Base-by-base conservation (phyloP, 2,888 invertebrate genomes). In the Papilio elwesi region DNA sequence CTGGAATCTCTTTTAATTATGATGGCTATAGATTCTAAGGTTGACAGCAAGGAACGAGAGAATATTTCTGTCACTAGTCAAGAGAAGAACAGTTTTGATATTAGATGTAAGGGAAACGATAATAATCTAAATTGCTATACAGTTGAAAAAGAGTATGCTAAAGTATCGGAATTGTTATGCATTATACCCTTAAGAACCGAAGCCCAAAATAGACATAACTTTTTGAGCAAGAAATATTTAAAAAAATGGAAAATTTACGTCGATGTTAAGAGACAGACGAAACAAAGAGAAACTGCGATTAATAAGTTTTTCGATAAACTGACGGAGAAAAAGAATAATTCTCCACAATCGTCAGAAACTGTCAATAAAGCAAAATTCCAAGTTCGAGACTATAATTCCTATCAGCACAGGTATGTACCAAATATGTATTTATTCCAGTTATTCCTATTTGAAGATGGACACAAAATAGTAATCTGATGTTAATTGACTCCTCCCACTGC, bases 271-370 rank as follows among this genome's bases (percentile, higher is more conserved):
- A 87, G 83, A 75, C 83, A 88, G 70, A 81, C 82, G n/a, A 80
- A 85, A 75, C 81, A 88, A 76, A 85, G 92, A 73, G 85, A 89
- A 78, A 82, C 82, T 66, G 85, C 87, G 12, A 77, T 93, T 11
- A 85, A 88, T 74, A 85, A 77, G 38, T 93, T 93, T 82, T 89
- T 93, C 74, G 85, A 92, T 43, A 92, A 89, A 79, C 80, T 93
- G 53, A 81, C 85, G n/a, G 89, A 86, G 74, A 90, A 91, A 78
- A 90, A 90, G 75, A 78, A 79, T 64, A 81, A 82, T 64, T 73
- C 80, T 5, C 80, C 81, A 68, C 79, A 82, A 59, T 70, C 77
- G 57, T 57, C 78, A 3, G 87, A 85, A 74, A 67, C 81, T 26
- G 76, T 80, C 64, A 83, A 84, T 68, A 90, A 88, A 79, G 82